A percentile compares a stretch with the other conserved stretches of the same genome.
These are phyloP conservation scores for Drosophila anomalata DNA, from an alignment of 2,888 invertebrate genomes.

Conservation along the genomic window DNA sequence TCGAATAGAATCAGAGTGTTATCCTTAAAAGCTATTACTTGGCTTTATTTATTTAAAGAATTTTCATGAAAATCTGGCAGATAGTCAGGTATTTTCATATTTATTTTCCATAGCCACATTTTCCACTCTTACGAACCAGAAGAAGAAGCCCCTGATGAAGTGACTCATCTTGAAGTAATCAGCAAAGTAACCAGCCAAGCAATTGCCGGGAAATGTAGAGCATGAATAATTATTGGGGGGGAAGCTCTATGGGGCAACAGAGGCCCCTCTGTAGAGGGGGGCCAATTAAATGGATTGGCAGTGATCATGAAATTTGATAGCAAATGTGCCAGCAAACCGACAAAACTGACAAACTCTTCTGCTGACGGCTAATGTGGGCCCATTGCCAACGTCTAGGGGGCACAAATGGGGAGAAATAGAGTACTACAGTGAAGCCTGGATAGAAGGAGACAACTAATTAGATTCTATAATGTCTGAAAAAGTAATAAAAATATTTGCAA, in stretches of 20 bases:
- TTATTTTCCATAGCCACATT: too few relatives aligned
- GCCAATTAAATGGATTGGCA: constrained; percentile 78
- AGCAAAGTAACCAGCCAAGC: constrained; percentile 35
- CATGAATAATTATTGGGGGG: constrained; percentile 63
- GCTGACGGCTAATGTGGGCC: constrained; percentile 47
- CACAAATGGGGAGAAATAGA: constrained; percentile 30
- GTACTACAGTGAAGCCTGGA: constrained; percentile 15
- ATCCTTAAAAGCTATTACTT: too few relatives aligned
- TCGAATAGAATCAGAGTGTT: too few relatives aligned
- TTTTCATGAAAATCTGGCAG: too few relatives aligned
- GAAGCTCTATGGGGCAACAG: not conserved
- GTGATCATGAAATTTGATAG: constrained; percentile 76
- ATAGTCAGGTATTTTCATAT: too few relatives aligned
- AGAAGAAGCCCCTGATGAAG: not conserved
- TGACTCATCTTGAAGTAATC: constrained; percentile 31
- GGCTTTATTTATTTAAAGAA: too few relatives aligned
- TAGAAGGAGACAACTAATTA: constrained; percentile 1
- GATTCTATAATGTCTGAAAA: too few relatives aligned
- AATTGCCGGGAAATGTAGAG: constrained; percentile 61
- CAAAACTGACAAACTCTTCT: constrained; percentile 52
- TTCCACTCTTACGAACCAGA: not conserved
- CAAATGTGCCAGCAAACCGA: constrained; percentile 65
- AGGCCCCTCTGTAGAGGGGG: constrained; percentile 7
- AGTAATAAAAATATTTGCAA: too few relatives aligned
- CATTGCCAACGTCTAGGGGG: constrained; percentile 57